Percentiles rank a stretch among this genome's conserved stretches.
Evolutionary conservation across 2,888 invertebrate species (phyloP).

Genomic region (Protonemura montana): DNA sequence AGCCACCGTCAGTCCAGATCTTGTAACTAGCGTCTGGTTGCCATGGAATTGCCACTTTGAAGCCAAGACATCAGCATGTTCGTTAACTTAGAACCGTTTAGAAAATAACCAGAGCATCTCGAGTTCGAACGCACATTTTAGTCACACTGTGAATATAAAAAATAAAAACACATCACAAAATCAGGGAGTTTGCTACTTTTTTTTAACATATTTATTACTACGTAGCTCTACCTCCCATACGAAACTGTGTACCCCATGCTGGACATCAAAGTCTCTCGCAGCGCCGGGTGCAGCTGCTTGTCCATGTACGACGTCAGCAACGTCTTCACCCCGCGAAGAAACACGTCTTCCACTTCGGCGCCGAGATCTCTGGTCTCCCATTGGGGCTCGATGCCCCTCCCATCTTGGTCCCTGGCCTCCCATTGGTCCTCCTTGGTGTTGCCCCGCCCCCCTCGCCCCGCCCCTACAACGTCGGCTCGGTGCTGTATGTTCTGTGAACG

Average conservation of each 20-base stretch:
- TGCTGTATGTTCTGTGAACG: constrained; percentile 50
- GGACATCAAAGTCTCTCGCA: constrained; percentile 85
- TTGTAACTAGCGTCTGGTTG: not conserved
- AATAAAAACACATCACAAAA: too few species aligned
- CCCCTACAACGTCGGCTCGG: constrained; percentile 1
- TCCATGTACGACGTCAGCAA: constrained; percentile 84
- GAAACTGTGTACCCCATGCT: constrained; percentile 89
- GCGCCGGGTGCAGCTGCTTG: constrained; percentile 81
- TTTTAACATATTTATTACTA: too few species aligned
- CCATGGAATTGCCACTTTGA: too few species aligned
- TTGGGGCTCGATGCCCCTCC: not conserved
- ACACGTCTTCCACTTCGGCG: constrained; percentile 84
- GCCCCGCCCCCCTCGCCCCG: constrained; percentile 27
- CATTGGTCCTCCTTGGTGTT: not conserved
- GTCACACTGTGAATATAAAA: too few species aligned
- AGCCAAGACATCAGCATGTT: too few species aligned
- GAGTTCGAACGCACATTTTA: too few species aligned
- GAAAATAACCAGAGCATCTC: too few species aligned
- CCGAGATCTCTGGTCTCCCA: constrained; percentile 60
- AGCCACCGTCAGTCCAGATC: not conserved
- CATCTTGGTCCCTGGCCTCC: not conserved
- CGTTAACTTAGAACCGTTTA: too few species aligned
- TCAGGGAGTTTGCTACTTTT: too few species aligned
- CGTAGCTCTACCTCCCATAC: too few species aligned
- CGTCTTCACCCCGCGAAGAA: constrained; percentile 82